Conservation (phyloP, 2,113 vertebrate species). For the Catharus minimus region DNA sequence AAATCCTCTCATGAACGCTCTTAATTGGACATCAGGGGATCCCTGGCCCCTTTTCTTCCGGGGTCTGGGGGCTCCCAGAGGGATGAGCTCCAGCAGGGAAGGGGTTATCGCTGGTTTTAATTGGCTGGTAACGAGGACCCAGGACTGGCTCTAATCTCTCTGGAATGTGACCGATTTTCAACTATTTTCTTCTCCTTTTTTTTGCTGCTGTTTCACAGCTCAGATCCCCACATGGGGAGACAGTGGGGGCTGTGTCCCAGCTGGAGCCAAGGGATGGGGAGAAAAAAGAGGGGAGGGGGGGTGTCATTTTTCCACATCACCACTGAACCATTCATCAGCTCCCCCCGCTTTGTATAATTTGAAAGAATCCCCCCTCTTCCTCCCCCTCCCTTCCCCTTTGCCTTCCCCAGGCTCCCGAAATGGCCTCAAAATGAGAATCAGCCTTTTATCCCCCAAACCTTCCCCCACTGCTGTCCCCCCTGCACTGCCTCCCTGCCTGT, state of each 20-base stretch:
- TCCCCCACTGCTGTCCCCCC: not conserved
- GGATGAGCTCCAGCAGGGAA: constrained; percentile 45
- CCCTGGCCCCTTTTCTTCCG: fast-evolving
- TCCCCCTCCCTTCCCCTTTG: not conserved
- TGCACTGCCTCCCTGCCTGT: not conserved
- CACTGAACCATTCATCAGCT: not conserved
- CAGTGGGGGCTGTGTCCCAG: not conserved
- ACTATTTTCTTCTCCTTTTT: not conserved
- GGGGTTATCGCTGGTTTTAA: constrained; percentile 60
- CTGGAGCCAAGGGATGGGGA: not conserved
- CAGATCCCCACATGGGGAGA: not conserved
- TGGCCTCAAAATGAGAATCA: constrained; percentile 21
- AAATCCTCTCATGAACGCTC: not conserved
- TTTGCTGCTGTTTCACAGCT: not conserved
- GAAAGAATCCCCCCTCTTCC: not conserved
- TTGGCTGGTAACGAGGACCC: constrained; percentile 53
- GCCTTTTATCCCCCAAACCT: constrained; percentile 3
- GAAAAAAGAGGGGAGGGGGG: not conserved
- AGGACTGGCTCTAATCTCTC: constrained; percentile 75
- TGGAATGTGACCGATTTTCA: constrained; percentile 79
- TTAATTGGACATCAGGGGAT: not conserved
- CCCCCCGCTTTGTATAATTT: constrained; percentile 38
- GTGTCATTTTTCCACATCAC: not conserved
- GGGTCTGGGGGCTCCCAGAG: not conserved
- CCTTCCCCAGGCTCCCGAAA: not conserved